These are phyloP conservation scores for Intellagama lesueurii DNA, from an alignment of 2,797 vertebrate genomes.

Conservation along the genomic window DNA sequence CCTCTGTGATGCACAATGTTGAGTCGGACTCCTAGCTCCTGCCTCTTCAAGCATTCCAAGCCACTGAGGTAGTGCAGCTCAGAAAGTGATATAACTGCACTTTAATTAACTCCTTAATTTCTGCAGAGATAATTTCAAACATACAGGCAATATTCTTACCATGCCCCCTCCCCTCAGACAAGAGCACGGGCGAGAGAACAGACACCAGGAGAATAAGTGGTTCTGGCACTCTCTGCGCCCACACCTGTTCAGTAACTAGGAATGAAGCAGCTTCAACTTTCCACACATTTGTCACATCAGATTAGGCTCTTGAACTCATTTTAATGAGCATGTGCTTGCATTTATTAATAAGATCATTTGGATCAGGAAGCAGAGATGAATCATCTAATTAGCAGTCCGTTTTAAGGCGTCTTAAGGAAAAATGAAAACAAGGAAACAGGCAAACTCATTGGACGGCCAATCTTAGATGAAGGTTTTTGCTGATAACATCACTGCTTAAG, in stretches of 20 bases:
- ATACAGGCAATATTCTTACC: background rate
- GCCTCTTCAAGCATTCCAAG: too few species aligned
- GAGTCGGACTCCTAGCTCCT: too few species aligned
- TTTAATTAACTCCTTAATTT: background rate
- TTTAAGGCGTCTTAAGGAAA: background rate
- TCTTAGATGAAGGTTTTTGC: background rate
- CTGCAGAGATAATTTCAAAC: background rate
- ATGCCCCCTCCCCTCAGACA: background rate
- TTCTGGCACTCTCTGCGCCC: background rate
- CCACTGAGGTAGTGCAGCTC: too few species aligned
- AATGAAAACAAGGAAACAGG: background rate
- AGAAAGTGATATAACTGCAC: background rate
- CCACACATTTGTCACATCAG: constrained; percentile 18
- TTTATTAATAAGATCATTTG: constrained; percentile 12
- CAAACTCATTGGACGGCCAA: background rate
- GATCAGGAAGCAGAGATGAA: constrained; percentile 7
- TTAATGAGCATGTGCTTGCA: constrained; percentile 11
- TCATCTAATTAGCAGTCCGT: constrained; percentile 13
- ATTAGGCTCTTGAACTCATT: constrained; percentile 23
- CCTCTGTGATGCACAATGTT: too few species aligned
- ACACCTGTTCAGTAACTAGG: constrained; percentile 23
- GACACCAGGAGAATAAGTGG: constrained; percentile 8
- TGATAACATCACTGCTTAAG: background rate
- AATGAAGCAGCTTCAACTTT: constrained; percentile 5
- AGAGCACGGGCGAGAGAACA: background rate